phyloP scores from a whole-genome alignment of 2,797 vertebrate genomes.

The Otus scops region DNA sequence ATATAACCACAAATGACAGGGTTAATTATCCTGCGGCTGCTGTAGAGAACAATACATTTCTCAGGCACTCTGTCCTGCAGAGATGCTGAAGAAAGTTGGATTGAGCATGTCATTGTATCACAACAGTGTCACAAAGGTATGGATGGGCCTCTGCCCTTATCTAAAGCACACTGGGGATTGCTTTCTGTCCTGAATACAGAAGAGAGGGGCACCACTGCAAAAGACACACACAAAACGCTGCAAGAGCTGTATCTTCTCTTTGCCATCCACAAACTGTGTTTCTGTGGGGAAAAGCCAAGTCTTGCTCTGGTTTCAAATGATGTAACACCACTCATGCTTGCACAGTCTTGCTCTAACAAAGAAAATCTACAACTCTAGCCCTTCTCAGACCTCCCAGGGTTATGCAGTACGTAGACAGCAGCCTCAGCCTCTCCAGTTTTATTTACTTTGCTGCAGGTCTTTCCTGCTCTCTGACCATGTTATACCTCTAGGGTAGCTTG shows the following conservation, averaged over 20 bases:
- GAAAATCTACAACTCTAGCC: background rate
- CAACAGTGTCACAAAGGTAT: background rate
- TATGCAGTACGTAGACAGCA: background rate
- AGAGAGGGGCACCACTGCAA: background rate
- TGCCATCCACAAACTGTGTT: background rate
- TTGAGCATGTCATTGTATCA: background rate
- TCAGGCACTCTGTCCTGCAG: background rate
- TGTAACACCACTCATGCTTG: background rate
- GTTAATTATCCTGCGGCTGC: conserved; percentile 16
- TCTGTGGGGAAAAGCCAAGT: background rate
- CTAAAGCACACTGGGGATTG: background rate
- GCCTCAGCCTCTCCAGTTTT: background rate
- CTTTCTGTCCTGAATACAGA: background rate
- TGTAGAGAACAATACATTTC: background rate
- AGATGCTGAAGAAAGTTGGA: background rate
- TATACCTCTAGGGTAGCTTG: background rate
- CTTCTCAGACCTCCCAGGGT: background rate
- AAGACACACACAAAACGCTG: background rate
- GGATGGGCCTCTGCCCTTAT: conserved; percentile 19
- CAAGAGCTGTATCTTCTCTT: background rate
- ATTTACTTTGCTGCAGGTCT: background rate
- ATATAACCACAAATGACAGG: conserved; percentile 29
- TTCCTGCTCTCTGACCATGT: background rate
- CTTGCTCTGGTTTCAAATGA: background rate
- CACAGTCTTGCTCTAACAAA: background rate